Conservation (phyloP, 2,797 vertebrate species). For the Silurus aristotelis region DNA sequence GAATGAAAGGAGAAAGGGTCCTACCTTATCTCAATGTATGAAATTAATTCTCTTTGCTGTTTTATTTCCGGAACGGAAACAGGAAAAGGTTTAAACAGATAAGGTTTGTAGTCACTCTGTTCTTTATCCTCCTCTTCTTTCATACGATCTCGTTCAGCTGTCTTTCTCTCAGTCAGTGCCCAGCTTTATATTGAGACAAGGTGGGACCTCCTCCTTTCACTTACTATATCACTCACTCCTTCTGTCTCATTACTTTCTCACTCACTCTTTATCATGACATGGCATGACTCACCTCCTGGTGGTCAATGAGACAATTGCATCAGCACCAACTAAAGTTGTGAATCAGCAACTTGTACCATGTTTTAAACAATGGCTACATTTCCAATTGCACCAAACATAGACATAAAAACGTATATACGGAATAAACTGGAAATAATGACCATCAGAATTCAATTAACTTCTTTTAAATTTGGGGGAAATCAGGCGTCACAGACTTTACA, state of each 20-base stretch:
- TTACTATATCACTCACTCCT: conserved; percentile 24
- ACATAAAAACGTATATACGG: neutral
- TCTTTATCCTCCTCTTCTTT: conserved; percentile 29
- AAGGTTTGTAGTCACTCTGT: conserved; percentile 27
- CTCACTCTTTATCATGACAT: conserved; percentile 38
- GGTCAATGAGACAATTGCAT: conserved; percentile 57
- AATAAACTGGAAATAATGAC: neutral
- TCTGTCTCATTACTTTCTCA: conserved; percentile 26
- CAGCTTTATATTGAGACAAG: conserved; percentile 73
- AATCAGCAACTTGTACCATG: neutral
- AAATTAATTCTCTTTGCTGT: conserved; percentile 53
- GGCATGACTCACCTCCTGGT: conserved; percentile 66
- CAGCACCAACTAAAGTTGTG: neutral
- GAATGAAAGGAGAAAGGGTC: conserved; percentile 26
- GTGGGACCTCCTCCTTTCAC: conserved; percentile 46
- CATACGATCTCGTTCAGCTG: conserved; percentile 33
- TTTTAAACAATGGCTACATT: conserved; percentile 27
- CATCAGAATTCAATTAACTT: neutral
- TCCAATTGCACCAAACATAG: neutral
- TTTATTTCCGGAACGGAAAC: conserved; percentile 67
- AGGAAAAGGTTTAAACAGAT: conserved; percentile 51
- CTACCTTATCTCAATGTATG: conserved; percentile 65
- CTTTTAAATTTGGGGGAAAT: no score
- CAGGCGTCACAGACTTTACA: no score
- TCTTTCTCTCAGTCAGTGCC: conserved; percentile 50